phyloP scores from a whole-genome alignment of 1,140 invertebrate species.

The Drosophila hydei region DNA sequence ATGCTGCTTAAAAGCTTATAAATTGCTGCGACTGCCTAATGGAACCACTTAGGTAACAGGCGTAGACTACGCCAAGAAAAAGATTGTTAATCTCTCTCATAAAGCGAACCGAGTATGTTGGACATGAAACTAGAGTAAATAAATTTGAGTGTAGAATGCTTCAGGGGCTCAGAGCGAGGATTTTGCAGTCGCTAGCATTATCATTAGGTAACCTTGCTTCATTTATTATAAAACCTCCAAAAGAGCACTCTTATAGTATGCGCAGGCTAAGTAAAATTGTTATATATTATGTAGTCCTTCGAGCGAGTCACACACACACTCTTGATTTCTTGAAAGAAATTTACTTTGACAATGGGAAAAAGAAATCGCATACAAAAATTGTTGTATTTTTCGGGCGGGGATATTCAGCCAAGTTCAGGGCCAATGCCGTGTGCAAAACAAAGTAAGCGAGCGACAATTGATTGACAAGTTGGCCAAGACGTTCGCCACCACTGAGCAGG shows the following conservation, averaged over 20 bases:
- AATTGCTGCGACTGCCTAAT: conserved; percentile 10
- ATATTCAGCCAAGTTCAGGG: conserved; percentile 65
- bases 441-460: conserved; percentile 62
- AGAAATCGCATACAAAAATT: conserved; percentile 10
- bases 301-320: too few species aligned
- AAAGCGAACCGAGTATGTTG: too few species aligned
- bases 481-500: not conserved
- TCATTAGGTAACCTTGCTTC: too few species aligned
- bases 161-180: too few species aligned
- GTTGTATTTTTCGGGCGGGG: not conserved
- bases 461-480: conserved; percentile 74
- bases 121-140: too few species aligned
- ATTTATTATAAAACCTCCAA: too few species aligned
- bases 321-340: conserved; percentile 8
- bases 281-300: too few species aligned
- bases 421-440: conserved; percentile 38
- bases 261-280: too few species aligned
- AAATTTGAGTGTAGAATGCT: too few species aligned
- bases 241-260: too few species aligned
- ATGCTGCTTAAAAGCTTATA: conserved; percentile 25
- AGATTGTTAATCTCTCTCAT: too few species aligned
- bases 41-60: not conserved
- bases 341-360: not conserved
- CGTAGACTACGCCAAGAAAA: not conserved
- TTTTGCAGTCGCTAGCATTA: too few species aligned